Evolutionary conservation across 2,888 invertebrate species (phyloP).

Genomic region (Timema podura): DNA sequence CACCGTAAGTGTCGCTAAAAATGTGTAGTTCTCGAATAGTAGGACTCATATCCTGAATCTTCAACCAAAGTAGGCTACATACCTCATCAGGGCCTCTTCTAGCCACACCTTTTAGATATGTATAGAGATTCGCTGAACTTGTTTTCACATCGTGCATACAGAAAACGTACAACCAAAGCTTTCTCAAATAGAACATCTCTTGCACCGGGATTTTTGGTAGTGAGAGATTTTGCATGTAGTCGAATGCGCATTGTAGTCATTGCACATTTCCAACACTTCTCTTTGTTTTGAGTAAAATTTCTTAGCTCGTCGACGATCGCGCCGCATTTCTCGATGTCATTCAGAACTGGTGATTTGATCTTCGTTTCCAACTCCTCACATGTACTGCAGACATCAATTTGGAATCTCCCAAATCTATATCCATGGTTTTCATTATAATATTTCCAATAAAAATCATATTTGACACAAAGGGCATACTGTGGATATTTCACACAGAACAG

Average conservation of each 20-base stretch:
- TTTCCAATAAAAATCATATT: not conserved
- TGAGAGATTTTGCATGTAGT: not conserved
- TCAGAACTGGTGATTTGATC: not conserved
- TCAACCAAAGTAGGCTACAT: not conserved
- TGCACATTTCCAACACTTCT: not conserved
- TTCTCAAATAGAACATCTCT: slow-evolving; percentile 9
- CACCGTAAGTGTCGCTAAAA: not conserved
- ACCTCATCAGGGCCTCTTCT: not conserved
- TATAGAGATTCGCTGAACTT: not conserved
- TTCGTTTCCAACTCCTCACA: not conserved
- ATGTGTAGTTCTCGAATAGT: not conserved
- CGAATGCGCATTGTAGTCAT: not conserved
- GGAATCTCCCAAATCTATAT: not conserved
- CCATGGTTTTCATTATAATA: not conserved
- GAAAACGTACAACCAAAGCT: not conserved
- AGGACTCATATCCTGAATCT: not conserved
- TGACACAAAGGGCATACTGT: not conserved
- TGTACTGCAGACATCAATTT: not conserved
- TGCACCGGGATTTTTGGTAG: not conserved
- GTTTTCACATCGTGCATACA: not conserved
- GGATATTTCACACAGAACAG: not conserved
- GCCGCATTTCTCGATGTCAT: not conserved
- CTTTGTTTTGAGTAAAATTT: not conserved
- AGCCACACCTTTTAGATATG: not conserved
- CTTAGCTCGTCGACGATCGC: not conserved